Base-by-base conservation (phyloP, 2,113 vertebrate genomes). In the Ornithorhynchus anatinus region DNA sequence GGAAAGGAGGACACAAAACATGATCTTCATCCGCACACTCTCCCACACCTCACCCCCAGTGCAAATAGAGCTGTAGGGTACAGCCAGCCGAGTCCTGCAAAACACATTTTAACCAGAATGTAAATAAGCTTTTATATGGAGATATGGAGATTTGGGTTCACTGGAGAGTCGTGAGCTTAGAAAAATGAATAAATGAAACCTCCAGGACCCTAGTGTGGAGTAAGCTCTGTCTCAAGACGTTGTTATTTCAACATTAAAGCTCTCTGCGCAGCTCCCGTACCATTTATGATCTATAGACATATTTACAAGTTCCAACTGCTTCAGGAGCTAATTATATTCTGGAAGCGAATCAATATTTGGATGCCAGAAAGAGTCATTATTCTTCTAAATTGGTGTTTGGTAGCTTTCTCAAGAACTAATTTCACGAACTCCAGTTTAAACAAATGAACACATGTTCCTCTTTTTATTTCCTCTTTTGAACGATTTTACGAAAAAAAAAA, bases 391-490 rank as follows among this genome's bases (percentile, higher is more conserved):
- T 67, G 71, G 56, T 67, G 73, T 80, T 86, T 69, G 38, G 71
- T 70, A 79, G 66, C 59, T 91, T 93, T 91, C 91, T 92, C 74
- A 86, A 86, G 90, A 92, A 92, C 62, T 91, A 25, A 20, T 83
- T 92, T 91, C 89, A 90, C 61, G 65, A 87, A 92, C 79, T 85
- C 78, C 64, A 86, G 86, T 90, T 88, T 76, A 89, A 91, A 88
- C 85, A 90, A 89, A 90, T 90, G 88, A 92, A 82, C 66, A 61
- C 8, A 74, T 59, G 85, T 93, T 92, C 91, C 89, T 86, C 85
- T 91, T 93, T 90, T 86, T 88, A 59, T 87, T 93, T 92, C 91
- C 89, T 84, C 88, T 89, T 93, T 86, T 89, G 60, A 80, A 57
- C 63, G 75, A 80, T 80, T 89, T 83, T 88, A 80, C 89, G 86